Conservation (phyloP, 2,888 invertebrate species). For the Zygaena filipendulae region DNA sequence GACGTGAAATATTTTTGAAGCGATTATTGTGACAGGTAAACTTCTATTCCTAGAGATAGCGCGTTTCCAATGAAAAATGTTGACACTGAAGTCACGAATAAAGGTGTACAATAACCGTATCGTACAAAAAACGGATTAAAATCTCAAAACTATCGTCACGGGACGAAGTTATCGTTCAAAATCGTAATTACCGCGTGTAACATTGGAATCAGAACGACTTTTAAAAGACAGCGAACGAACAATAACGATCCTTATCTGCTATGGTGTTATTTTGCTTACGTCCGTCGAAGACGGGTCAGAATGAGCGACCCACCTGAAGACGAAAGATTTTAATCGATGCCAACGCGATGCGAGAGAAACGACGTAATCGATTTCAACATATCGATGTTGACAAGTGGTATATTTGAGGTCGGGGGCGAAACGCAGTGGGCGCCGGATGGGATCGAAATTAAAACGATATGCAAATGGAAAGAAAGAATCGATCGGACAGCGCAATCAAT, state of each 20-base stretch:
- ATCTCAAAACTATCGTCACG: slow-evolving; percentile 33
- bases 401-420: slow-evolving; percentile 51
- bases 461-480: slow-evolving; percentile 54
- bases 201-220: slow-evolving; percentile 56
- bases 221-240: slow-evolving; percentile 50
- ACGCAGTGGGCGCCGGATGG: slow-evolving; percentile 56
- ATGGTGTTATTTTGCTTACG: slow-evolving; percentile 47
- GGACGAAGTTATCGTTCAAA: slow-evolving; percentile 39
- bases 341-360: slow-evolving; percentile 42
- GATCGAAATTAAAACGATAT: slow-evolving; percentile 62
- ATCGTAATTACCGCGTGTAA: slow-evolving; percentile 61
- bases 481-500: slow-evolving; percentile 53
- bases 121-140: slow-evolving; percentile 36
- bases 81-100: slow-evolving; percentile 3
- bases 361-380: slow-evolving; percentile 58
- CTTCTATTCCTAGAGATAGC: too few species aligned
- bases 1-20: too few species aligned
- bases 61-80: too few species aligned
- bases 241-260: slow-evolving; percentile 45
- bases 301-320: slow-evolving; percentile 33
- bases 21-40: too few species aligned
- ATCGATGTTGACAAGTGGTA: slow-evolving; percentile 48
- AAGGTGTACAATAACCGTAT: slow-evolving; percentile 36
- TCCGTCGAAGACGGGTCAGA: slow-evolving; percentile 33
- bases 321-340: slow-evolving; percentile 40